Conservation (phyloP, 2,888 invertebrate species). For the Drosophila nr. fundita region DNA sequence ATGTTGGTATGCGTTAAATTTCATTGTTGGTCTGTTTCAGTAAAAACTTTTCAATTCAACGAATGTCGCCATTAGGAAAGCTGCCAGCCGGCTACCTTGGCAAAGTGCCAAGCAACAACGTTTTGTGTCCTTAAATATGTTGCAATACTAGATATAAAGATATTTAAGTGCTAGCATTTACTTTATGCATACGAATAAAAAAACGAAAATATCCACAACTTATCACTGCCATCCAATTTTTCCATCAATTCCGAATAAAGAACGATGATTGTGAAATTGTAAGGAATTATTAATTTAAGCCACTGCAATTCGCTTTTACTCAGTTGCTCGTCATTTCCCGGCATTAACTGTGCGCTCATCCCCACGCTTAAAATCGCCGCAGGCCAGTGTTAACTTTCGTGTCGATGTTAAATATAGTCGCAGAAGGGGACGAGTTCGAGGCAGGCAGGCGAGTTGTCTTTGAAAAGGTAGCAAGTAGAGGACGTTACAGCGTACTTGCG, state of each 20-base stretch:
- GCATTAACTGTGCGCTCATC: conserved; percentile 4
- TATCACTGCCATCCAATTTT: background rate
- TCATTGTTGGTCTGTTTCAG: conserved; percentile 62
- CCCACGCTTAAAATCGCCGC: background rate
- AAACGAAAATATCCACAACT: background rate
- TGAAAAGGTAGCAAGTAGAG: conserved; percentile 19
- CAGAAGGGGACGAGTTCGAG: conserved; percentile 15
- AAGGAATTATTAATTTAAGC: conserved; percentile 12
- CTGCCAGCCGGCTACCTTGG: conserved; percentile 51
- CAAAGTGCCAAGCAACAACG: conserved; percentile 57
- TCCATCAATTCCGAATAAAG: background rate
- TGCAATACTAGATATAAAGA: conserved; percentile 17
- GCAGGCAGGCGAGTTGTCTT: conserved; percentile 2
- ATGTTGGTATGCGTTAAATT: conserved; percentile 56
- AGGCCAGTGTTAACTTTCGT: conserved; percentile 31
- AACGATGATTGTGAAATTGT: conserved; percentile 2
- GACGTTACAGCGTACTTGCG: conserved; percentile 62
- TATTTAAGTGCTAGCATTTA: background rate
- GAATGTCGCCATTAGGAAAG: conserved; percentile 48
- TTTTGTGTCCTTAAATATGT: conserved; percentile 47
- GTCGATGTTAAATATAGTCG: conserved; percentile 46
- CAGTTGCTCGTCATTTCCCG: conserved; percentile 20
- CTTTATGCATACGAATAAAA: background rate
- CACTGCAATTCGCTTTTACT: conserved; percentile 21
- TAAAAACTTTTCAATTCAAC: conserved; percentile 71